Percentiles rank a stretch among this genome's conserved stretches.
phyloP scores from a whole-genome alignment of 2,888 invertebrate genomes.

The Zygogramma bicolorata region DNA sequence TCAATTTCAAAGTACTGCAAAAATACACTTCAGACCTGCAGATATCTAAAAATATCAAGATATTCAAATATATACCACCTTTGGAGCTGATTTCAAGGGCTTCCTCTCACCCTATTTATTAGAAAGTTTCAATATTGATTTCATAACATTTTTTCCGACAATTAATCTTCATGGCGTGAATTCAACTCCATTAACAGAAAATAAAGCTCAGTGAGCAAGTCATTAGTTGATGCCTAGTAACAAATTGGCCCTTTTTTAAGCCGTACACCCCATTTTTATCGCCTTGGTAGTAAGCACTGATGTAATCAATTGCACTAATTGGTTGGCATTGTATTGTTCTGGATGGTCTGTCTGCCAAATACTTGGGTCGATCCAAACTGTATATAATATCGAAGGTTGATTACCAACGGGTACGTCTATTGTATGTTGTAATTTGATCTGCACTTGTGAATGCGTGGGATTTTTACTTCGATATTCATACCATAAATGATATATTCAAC shows the following conservation, averaged over 20 bases:
- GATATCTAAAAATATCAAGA: no score
- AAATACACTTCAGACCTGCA: no score
- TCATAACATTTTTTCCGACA: not conserved
- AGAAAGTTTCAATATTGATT: not conserved
- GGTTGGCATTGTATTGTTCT: slow-evolving; percentile 47
- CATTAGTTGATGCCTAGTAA: slow-evolving; percentile 42
- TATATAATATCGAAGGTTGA: slow-evolving; percentile 31
- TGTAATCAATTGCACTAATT: slow-evolving; percentile 51
- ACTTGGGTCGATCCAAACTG: slow-evolving; percentile 43
- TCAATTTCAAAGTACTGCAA: no score
- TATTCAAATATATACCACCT: no score
- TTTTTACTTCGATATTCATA: not conserved
- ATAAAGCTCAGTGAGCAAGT: slow-evolving; percentile 18
- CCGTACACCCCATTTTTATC: slow-evolving; percentile 43
- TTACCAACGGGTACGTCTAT: slow-evolving; percentile 26
- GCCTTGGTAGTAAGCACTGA: slow-evolving; percentile 29
- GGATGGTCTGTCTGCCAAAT: slow-evolving; percentile 41
- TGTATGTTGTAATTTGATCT: slow-evolving; percentile 10
- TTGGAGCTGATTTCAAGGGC: not conserved
- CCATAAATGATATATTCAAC: not conserved
- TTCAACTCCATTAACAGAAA: slow-evolving; percentile 1
- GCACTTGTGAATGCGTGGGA: not conserved
- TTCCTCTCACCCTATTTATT: not conserved
- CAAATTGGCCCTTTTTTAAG: slow-evolving; percentile 46
- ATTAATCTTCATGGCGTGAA: not conserved